These are phyloP conservation scores for Erebia ligea DNA, from an alignment of 2,888 invertebrate genomes.

Conservation along the genomic window DNA sequence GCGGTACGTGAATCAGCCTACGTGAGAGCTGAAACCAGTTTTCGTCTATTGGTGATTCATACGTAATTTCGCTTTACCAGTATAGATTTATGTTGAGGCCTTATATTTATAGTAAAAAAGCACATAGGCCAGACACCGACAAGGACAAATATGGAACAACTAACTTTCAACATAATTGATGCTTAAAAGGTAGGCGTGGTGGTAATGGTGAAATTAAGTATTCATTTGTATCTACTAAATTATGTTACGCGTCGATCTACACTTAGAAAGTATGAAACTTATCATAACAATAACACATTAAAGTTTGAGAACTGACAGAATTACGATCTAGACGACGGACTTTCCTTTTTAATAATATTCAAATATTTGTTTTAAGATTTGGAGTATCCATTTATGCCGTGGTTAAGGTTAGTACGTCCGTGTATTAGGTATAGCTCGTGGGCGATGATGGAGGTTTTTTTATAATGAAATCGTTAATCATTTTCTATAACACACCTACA, in stretches of 20 bases:
- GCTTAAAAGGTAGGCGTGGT: not conserved
- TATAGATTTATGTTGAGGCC: slow-evolving; percentile 40
- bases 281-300: not conserved
- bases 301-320: not conserved
- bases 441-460: not conserved
- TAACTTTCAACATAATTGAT: slow-evolving; percentile 17
- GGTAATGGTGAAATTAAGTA: not conserved
- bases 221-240: not conserved
- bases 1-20: slow-evolving; percentile 50
- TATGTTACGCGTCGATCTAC: not conserved
- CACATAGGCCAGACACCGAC: slow-evolving; percentile 14
- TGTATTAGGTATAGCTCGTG: not conserved
- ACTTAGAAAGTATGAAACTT: not conserved
- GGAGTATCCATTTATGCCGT: not conserved
- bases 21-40: slow-evolving; percentile 59
- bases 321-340: not conserved
- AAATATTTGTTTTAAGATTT: not conserved
- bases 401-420: not conserved
- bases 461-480: not conserved
- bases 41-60: slow-evolving; percentile 52
- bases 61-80: slow-evolving; percentile 46
- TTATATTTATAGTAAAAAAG: slow-evolving; percentile 34
- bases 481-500: not conserved
- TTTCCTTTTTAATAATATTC: not conserved
- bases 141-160: slow-evolving; percentile 22